A percentile compares a stretch with the other conserved stretches of the same genome.
Conservation (phyloP, 2,797 vertebrate genomes). For the Lepilemur ruficaudatus region DNA sequence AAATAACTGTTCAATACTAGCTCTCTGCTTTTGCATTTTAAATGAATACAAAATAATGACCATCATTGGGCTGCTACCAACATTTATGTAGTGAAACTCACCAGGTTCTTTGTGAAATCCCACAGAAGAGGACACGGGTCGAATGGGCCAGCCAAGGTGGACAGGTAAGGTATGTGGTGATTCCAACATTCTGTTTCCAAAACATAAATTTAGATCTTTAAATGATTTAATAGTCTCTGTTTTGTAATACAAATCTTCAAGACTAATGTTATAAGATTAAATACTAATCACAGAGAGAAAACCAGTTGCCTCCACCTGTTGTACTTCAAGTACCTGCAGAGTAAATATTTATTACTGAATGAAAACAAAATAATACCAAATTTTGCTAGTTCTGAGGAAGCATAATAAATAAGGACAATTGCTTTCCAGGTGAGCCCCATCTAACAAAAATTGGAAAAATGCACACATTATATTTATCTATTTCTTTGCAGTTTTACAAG, state of each 20-base stretch:
- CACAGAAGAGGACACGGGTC: fast-evolving
- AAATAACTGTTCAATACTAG: neutral
- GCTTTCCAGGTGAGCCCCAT: neutral
- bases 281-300: neutral
- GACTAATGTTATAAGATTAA: neutral
- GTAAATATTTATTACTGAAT: neutral
- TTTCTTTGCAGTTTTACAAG: slow-evolving; percentile 18
- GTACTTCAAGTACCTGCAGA: neutral
- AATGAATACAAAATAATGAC: neutral
- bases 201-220: slow-evolving; percentile 43
- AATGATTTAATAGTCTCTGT: neutral
- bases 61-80: neutral
- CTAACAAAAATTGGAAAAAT: neutral
- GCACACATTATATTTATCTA: neutral
- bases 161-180: neutral
- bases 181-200: slow-evolving; percentile 44
- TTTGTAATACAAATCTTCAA: neutral
- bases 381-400: neutral
- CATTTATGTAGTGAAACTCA: slow-evolving; percentile 50
- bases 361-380: neutral
- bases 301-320: neutral
- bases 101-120: neutral
- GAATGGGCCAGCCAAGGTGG: neutral
- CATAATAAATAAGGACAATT: neutral
- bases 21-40: neutral